Evolutionary conservation across 1,140 invertebrate species (phyloP).

Genomic region (Mactra quadrangularis): DNA sequence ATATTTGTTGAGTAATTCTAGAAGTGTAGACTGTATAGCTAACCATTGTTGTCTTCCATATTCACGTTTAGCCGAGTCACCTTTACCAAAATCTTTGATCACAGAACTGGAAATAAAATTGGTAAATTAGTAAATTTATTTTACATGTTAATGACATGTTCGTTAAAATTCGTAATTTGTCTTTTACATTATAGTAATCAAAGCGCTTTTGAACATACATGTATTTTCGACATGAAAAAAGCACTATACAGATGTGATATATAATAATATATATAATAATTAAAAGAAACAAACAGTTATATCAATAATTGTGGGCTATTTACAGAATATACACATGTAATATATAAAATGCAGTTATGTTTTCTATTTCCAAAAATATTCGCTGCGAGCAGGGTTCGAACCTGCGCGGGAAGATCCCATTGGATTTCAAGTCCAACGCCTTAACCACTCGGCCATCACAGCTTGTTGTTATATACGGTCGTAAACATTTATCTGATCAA

Average conservation of each 20-base stretch:
- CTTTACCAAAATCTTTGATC: constrained; percentile 75
- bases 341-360: too few species aligned
- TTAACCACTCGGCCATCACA: constrained; percentile 77
- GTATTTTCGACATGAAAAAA: too few species aligned
- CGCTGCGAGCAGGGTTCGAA: constrained; percentile 88
- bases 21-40: constrained; percentile 86
- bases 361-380: too few species aligned
- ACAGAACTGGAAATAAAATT: constrained; percentile 83
- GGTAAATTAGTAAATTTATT: background rate
- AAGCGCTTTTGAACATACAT: too few species aligned
- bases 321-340: too few species aligned
- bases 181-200: too few species aligned
- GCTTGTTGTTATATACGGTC: background rate
- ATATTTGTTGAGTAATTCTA: constrained; percentile 87
- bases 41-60: constrained; percentile 68
- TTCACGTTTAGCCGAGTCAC: constrained; percentile 70
- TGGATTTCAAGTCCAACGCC: constrained; percentile 87
- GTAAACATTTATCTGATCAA: background rate
- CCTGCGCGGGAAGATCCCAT: constrained; percentile 92
- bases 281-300: too few species aligned
- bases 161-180: too few species aligned
- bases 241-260: too few species aligned
- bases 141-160: too few species aligned
- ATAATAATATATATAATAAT: too few species aligned
- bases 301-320: too few species aligned